These are phyloP conservation scores for Volucella bombylans DNA, from an alignment of 2,888 invertebrate genomes.

Conservation along the genomic window DNA sequence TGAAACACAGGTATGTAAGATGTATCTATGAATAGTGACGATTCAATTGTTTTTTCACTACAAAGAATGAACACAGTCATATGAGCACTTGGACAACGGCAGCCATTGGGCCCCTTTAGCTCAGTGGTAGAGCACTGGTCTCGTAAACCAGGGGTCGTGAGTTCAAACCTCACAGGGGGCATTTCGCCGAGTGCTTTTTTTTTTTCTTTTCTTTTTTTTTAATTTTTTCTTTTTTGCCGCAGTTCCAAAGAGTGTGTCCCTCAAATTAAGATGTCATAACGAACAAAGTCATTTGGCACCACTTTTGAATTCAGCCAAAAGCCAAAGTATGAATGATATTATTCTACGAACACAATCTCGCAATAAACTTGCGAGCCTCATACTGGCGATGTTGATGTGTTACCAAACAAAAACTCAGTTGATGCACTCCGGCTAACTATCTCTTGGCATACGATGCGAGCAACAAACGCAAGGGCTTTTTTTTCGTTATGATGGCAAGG, in stretches of 20 bases:
- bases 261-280: conserved; percentile 29
- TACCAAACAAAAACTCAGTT: conserved; percentile 35
- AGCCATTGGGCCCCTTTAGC: conserved; percentile 75
- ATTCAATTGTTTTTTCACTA: background rate
- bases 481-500: conserved; percentile 41
- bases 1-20: too few relatives aligned
- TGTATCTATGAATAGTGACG: background rate
- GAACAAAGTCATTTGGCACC: background rate
- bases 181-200: conserved; percentile 42
- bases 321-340: background rate
- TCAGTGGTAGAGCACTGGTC: conserved; percentile 77
- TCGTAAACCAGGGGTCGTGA: conserved; percentile 77
- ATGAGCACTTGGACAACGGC: conserved; percentile 61
- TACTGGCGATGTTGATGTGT: conserved; percentile 2
- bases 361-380: conserved; percentile 23
- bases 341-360: conserved; percentile 21
- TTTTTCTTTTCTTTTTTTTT: conserved; percentile 61
- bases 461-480: conserved; percentile 11
- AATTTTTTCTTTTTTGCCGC: conserved; percentile 3
- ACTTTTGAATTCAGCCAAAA: background rate
- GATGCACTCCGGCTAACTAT: conserved; percentile 51
- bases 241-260: conserved; percentile 7
- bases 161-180: conserved; percentile 77
- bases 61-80: conserved; percentile 21
- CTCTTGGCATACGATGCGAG: conserved; percentile 33